Conservation (phyloP, 2,888 invertebrate species). For the Ariolimax columbianus region DNA sequence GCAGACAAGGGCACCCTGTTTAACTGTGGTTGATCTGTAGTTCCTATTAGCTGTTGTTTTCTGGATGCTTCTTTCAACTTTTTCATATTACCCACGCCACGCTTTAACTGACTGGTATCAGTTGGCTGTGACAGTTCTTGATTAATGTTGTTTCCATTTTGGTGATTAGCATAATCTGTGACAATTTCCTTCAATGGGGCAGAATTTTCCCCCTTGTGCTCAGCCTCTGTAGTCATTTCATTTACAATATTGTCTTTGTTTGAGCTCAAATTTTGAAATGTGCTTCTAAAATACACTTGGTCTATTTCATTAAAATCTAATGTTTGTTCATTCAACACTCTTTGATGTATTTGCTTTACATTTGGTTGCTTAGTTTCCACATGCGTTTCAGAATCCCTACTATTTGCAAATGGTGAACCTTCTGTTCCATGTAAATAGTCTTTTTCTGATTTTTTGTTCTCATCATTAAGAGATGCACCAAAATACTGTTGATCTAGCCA, state of each 20-base stretch:
- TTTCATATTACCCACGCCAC: neutral
- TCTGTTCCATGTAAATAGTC: neutral
- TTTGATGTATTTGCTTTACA: neutral
- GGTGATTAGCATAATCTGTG: neutral
- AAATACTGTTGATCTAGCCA: slow-evolving; percentile 46
- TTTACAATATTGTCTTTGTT: neutral
- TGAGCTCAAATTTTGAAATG: neutral
- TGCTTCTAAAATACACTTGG: slow-evolving; percentile 25
- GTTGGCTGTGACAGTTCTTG: neutral
- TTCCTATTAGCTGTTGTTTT: neutral
- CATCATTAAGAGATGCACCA: neutral
- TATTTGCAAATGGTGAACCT: neutral
- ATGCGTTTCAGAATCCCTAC: neutral
- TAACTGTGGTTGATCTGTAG: neutral
- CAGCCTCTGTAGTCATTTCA: neutral
- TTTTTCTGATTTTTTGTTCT: neutral
- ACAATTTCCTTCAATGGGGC: neutral
- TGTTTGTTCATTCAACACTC: neutral
- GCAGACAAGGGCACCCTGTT: neutral
- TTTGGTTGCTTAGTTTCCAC: neutral
- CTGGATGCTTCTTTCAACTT: neutral
- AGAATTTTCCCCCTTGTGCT: neutral
- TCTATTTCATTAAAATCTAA: slow-evolving; percentile 41
- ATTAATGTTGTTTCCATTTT: neutral
- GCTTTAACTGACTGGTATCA: neutral